These are phyloP conservation scores for Entomobrya multifasciata DNA, from an alignment of 2,888 invertebrate species.

Conservation along the genomic window DNA sequence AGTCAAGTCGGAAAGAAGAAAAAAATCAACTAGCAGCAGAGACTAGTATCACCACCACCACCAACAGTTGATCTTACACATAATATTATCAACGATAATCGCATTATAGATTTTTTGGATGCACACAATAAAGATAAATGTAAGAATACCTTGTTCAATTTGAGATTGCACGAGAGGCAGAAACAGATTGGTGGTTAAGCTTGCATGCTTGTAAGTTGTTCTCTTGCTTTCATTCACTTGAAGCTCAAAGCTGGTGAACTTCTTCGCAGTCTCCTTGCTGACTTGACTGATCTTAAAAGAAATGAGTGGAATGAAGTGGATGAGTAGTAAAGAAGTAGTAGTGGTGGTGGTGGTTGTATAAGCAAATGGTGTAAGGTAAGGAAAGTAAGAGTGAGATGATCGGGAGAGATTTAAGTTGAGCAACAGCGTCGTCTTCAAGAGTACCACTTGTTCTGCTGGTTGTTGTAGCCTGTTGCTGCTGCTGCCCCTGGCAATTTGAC, in stretches of 20 bases:
- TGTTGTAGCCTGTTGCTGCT: constrained; percentile 10
- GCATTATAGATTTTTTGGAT: constrained; percentile 58
- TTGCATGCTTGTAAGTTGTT: neutral
- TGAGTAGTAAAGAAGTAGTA: constrained; percentile 30
- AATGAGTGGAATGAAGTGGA: constrained; percentile 66
- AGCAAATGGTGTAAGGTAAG: constrained; percentile 39
- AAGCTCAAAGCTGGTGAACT: neutral
- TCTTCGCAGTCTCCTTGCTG: neutral
- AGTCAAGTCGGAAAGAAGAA: no score
- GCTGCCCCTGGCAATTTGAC: constrained; percentile 67
- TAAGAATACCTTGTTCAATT: constrained; percentile 46
- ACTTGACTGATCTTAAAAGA: constrained; percentile 36
- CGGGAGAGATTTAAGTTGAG: constrained; percentile 43
- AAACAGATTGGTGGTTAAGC: constrained; percentile 2
- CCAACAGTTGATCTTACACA: constrained; percentile 58
- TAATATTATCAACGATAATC: constrained; percentile 46
- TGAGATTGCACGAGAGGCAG: neutral
- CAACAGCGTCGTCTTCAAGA: no score
- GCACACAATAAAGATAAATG: constrained; percentile 42
- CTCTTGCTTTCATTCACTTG: constrained; percentile 38
- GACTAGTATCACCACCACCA: constrained; percentile 50
- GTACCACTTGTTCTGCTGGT: constrained; percentile 49
- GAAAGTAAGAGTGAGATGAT: constrained; percentile 69
- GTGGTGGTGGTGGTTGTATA: constrained; percentile 16
- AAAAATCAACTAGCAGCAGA: neutral